These are phyloP conservation scores for Drosophila nr. fundita DNA, from an alignment of 2,888 invertebrate genomes.

Conservation along the genomic window DNA sequence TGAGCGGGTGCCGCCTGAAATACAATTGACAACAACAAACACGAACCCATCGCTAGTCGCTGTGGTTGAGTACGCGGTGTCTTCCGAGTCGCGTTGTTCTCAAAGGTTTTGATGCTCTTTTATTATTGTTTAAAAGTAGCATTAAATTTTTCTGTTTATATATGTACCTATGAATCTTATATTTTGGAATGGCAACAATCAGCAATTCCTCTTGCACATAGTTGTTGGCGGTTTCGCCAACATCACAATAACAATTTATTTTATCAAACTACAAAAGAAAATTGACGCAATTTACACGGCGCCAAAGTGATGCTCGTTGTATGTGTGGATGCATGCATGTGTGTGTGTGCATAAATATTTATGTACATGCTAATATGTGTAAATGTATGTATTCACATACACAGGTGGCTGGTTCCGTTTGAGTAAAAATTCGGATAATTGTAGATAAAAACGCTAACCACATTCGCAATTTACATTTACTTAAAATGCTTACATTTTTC, in stretches of 20 bases:
- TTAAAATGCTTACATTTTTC: slow-evolving; percentile 4
- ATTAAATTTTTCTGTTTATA: slow-evolving; percentile 1
- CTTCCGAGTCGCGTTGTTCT: slow-evolving; percentile 10
- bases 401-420: not conserved
- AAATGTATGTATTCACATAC: slow-evolving; percentile 1
- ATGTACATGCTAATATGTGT: slow-evolving; percentile 10
- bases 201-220: not conserved
- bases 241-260: slow-evolving; percentile 9
- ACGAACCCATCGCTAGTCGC: slow-evolving; percentile 25
- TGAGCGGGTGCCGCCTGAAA: not conserved
- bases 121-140: slow-evolving; percentile 13
- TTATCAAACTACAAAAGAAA: slow-evolving; percentile 20
- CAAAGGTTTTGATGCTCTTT: slow-evolving; percentile 22
- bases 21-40: slow-evolving; percentile 13
- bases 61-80: slow-evolving; percentile 4
- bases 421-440: not conserved
- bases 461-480: not conserved
- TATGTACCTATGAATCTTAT: not conserved
- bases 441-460: not conserved
- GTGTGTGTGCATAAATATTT: slow-evolving; percentile 1
- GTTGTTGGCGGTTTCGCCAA: not conserved
- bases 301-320: slow-evolving; percentile 16
- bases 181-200: not conserved
- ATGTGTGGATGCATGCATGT: not conserved
- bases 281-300: slow-evolving; percentile 45